Evolutionary conservation across 2,888 invertebrate genomes (phyloP).

Genomic region (Priocnemis perturbator): DNA sequence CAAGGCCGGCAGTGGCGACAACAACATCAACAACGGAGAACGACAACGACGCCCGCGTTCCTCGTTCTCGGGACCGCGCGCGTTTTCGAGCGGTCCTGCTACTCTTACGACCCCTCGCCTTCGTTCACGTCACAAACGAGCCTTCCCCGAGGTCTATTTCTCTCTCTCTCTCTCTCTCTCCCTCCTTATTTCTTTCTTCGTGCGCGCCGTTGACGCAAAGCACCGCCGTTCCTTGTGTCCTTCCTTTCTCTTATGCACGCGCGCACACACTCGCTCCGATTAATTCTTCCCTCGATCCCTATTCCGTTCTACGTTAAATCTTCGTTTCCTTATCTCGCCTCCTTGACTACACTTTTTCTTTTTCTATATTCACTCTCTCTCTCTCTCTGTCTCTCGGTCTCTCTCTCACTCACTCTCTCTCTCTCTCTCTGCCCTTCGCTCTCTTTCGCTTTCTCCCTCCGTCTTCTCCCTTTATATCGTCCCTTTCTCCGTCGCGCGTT

Average conservation of each 20-base stretch:
- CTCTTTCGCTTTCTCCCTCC: slow-evolving; percentile 23
- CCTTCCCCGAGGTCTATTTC: slow-evolving; percentile 3
- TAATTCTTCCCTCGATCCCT: neutral
- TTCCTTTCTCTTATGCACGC: neutral
- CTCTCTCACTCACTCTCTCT: slow-evolving; percentile 24
- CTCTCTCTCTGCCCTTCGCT: slow-evolving; percentile 16
- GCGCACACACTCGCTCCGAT: neutral
- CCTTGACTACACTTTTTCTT: neutral
- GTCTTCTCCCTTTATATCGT: slow-evolving; percentile 14
- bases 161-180: neutral
- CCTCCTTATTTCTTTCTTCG: neutral
- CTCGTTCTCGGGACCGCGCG: neutral
- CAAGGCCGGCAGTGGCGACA: neutral
- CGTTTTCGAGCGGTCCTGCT: no score
- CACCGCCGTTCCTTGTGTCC: neutral
- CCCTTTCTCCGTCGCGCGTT: slow-evolving; percentile 13
- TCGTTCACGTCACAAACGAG: no score
- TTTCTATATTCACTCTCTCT: slow-evolving; percentile 2
- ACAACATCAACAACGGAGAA: slow-evolving; percentile 3
- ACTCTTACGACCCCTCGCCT: no score
- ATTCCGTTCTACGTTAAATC: neutral
- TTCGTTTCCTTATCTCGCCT: no score
- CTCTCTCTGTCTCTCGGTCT: neutral
- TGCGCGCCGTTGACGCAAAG: neutral
- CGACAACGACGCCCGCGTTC: neutral